A percentile compares a stretch with the other conserved stretches of the same genome.
Conservation (phyloP, 1,140 invertebrate genomes). For the Lineus longissimus region DNA sequence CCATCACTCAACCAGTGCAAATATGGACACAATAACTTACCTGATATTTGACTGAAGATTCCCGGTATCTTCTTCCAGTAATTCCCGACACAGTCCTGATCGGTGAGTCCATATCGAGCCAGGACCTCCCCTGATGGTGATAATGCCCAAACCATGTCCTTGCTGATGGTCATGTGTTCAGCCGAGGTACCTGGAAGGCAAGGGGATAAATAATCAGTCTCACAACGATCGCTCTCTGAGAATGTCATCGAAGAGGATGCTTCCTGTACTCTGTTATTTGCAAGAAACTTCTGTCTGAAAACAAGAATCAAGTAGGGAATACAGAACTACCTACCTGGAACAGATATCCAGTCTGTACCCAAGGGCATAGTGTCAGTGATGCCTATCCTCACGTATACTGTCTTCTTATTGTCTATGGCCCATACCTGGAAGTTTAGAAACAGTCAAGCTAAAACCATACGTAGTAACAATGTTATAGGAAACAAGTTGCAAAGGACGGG, state of each 20-base stretch:
- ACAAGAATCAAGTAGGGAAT: too few species aligned
- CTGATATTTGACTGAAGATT: constrained; percentile 51
- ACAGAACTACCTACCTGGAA: constrained; percentile 41
- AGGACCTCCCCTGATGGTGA: constrained; percentile 55
- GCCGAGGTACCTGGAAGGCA: constrained; percentile 53
- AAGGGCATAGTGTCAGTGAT: constrained; percentile 58
- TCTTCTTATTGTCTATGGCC: constrained; percentile 58
- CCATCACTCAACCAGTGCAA: background rate
- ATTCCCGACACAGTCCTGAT: constrained; percentile 58
- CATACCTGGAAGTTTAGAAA: constrained; percentile 46
- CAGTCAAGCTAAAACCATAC: background rate
- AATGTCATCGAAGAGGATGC: background rate
- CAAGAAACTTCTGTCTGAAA: too few species aligned
- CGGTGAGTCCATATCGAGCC: constrained; percentile 55
- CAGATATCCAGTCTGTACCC: constrained; percentile 57
- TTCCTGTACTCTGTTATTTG: too few species aligned
- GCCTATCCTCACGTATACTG: constrained; percentile 58
- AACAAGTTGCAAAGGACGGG: too few species aligned
- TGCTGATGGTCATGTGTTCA: constrained; percentile 55
- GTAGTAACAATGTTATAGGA: background rate
- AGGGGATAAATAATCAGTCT: background rate
- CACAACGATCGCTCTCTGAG: background rate
- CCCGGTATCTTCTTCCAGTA: constrained; percentile 60
- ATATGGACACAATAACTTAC: constrained; percentile 35
- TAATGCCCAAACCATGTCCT: constrained; percentile 57